Conservation (phyloP, 1,140 invertebrate species). For the Tetranychus cinnabarinus region DNA sequence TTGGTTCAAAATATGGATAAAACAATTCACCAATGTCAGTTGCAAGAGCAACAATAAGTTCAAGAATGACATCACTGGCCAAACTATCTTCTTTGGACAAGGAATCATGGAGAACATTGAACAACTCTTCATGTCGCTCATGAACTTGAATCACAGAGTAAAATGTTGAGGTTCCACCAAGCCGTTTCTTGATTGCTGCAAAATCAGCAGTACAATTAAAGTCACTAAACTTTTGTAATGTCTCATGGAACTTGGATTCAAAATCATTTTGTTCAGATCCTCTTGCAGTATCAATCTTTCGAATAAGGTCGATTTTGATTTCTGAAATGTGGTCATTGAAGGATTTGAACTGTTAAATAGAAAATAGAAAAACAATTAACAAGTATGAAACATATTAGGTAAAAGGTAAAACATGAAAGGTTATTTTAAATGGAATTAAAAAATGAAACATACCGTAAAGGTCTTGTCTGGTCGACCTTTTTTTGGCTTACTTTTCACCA, state of each 20-base stretch:
- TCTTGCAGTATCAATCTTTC: slow-evolving; percentile 37
- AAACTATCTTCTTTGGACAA: slow-evolving; percentile 39
- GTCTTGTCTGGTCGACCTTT: not conserved
- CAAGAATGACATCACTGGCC: slow-evolving; percentile 49
- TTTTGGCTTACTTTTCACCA: too few species aligned
- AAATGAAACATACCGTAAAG: not conserved
- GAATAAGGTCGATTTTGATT: slow-evolving; percentile 54
- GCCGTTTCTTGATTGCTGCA: slow-evolving; percentile 36
- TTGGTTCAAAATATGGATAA: slow-evolving; percentile 47
- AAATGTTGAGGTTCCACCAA: slow-evolving; percentile 29
- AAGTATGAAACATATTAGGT: not conserved
- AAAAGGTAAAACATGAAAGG: not conserved
- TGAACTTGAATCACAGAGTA: slow-evolving; percentile 53
- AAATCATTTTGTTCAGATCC: slow-evolving; percentile 31
- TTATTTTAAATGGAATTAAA: not conserved
- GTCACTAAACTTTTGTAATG: slow-evolving; percentile 61
- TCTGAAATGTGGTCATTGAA: slow-evolving; percentile 56
- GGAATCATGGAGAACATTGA: slow-evolving; percentile 41
- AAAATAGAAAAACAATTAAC: not conserved
- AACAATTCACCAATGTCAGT: slow-evolving; percentile 65
- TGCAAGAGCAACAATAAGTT: slow-evolving; percentile 57
- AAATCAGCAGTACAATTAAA: slow-evolving; percentile 62
- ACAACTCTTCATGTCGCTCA: slow-evolving; percentile 42
- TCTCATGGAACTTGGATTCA: slow-evolving; percentile 48
- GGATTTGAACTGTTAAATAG: slow-evolving; percentile 41